A percentile compares a stretch with the other conserved stretches of the same genome.
Conservation (phyloP, 2,113 vertebrate species). For the Ctenodactylus gundi region DNA sequence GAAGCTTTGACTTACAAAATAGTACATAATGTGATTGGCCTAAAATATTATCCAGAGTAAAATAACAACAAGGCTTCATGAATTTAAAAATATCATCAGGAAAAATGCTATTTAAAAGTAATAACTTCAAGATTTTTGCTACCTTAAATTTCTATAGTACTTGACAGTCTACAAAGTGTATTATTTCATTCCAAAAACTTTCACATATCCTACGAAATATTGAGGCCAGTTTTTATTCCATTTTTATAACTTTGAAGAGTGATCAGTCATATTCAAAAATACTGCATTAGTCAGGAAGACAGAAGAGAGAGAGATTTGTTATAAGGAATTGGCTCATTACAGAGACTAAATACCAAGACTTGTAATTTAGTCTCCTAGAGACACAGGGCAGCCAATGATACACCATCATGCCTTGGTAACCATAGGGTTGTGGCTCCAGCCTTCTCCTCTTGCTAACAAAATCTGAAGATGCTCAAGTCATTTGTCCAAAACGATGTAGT, state of each 20-base stretch:
- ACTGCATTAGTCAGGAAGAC: background rate
- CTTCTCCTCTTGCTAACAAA: background rate
- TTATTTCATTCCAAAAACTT: background rate
- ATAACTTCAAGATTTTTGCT: background rate
- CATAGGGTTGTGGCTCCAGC: background rate
- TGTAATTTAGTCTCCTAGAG: background rate
- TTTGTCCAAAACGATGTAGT: background rate
- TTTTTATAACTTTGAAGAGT: constrained; percentile 21
- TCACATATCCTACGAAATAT: background rate
- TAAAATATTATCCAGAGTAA: background rate
- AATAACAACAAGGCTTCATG: background rate
- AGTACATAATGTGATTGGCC: background rate
- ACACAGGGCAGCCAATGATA: background rate
- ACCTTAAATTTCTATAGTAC: background rate
- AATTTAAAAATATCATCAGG: background rate
- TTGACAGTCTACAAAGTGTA: background rate
- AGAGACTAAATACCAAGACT: background rate
- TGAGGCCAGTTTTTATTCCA: background rate
- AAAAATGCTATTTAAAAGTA: constrained; percentile 19
- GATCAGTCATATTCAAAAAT: background rate
- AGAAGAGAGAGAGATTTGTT: background rate
- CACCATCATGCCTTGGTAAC: background rate
- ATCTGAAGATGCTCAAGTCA: background rate
- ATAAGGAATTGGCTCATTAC: background rate
- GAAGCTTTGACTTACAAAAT: background rate